A percentile compares a stretch with the other conserved stretches of the same genome.
Conservation (phyloP, 35 echinoderm and acorn worm genomes). For the Strongylocentrotus purpuratus region DNA sequence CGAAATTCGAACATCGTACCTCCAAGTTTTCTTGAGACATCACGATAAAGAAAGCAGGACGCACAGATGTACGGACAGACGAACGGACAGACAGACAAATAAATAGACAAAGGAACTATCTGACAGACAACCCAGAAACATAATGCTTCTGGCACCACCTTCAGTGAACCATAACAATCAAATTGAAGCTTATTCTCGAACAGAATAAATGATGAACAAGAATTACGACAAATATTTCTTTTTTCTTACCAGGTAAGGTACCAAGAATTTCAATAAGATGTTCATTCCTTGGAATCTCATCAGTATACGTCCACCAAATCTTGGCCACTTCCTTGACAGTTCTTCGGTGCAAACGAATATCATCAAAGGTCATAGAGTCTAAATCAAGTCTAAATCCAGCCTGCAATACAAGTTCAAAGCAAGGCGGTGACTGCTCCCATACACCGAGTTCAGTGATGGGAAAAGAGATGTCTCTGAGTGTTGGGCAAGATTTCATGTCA, state of each 20-base stretch:
- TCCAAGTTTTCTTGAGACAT: too few species aligned
- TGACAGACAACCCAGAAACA: too few species aligned
- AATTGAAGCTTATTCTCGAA: background rate
- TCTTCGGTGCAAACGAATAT: background rate
- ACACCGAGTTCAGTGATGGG: background rate
- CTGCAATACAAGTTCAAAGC: background rate
- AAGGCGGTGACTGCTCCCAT: background rate
- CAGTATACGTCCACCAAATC: constrained; percentile 13
- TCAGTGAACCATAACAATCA: background rate
- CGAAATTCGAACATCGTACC: too few species aligned
- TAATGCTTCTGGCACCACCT: too few species aligned
- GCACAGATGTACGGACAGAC: background rate
- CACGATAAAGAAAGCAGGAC: background rate
- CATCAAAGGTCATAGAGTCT: background rate
- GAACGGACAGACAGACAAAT: too few species aligned
- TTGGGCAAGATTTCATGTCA: background rate
- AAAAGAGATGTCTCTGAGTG: background rate
- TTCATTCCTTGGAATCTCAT: background rate
- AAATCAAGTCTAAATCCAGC: constrained; percentile 18
- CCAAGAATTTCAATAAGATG: background rate
- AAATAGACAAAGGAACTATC: too few species aligned
- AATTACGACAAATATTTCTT: background rate
- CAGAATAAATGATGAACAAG: background rate
- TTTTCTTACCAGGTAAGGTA: background rate
- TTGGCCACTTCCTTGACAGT: background rate